Base-by-base conservation (phyloP, 2,797 vertebrate genomes). In the Microctenopoma lineatum region DNA sequence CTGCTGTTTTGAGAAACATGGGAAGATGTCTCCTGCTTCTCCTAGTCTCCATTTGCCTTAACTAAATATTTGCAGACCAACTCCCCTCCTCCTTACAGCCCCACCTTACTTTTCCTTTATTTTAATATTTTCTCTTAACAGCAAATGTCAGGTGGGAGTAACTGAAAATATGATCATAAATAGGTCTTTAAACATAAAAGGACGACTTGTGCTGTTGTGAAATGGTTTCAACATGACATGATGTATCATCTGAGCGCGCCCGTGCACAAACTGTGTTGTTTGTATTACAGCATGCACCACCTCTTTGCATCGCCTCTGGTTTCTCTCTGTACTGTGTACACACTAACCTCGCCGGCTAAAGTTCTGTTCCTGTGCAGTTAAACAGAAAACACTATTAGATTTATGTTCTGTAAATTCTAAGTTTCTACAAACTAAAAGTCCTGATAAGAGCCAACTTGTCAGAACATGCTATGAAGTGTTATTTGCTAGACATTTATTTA, bases 51-150 rank as follows among this genome's bases (percentile, higher is more conserved):
- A 47, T 72, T 75, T 66, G 44, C 16, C 15, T 29, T 59, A 27
- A 56, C 32, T 61, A 80, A 79, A 80, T 80, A 82, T 75, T 70
- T 64, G 62, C 42, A 47, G 59, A 39, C 25, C 8, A 25, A 32
- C 36, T 46, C 38, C 29, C 38, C 16, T 5, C 25, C 39, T 29
- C 39, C 21, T 54, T 15, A 16, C 46, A 25, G n/a, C 16, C 25
- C 25, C 9, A 3, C 13, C 39, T 26, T 29, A 65, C 50, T 53
- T 60, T 66, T 27, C 44, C 26, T 57, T 26, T 14, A 52, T 12
- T 29, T 44, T 59, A 16, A 48, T 42, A 34, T 39, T 25, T 41
- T 7, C 13, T 29, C 13, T 36, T 7, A 53, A 8, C 16, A 14
- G 42, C 13, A 4, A 48, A 36, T 14, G 41, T 36, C 21, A 61